A percentile compares a stretch with the other conserved stretches of the same genome.
These are phyloP conservation scores for Probosciger aterrimus DNA, from an alignment of 2,113 vertebrate genomes.

Conservation along the genomic window DNA sequence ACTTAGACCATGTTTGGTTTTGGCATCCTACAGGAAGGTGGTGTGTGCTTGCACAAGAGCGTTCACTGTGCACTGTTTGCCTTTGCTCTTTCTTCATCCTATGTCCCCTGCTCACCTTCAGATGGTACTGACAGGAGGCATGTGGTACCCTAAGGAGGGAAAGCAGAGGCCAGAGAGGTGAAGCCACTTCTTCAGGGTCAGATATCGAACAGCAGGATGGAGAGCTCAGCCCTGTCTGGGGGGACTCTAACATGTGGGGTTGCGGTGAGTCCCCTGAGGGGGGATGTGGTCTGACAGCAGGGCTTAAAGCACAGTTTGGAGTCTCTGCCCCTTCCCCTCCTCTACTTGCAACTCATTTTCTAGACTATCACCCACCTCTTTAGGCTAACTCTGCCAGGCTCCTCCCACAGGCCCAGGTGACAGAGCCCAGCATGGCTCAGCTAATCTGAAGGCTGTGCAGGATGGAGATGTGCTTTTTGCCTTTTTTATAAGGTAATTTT, in stretches of 20 bases:
- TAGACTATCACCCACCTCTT: no score
- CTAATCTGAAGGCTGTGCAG: neutral
- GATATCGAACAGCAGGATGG: neutral
- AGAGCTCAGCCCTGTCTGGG: neutral
- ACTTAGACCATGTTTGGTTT: neutral
- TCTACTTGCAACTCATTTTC: neutral
- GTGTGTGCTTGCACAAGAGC: neutral
- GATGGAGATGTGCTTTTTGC: neutral
- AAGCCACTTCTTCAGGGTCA: neutral
- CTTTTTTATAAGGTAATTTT: neutral
- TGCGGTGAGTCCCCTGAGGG: neutral
- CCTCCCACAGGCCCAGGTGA: neutral
- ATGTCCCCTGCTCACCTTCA: neutral
- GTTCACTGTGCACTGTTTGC: fast-evolving
- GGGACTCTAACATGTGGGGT: neutral
- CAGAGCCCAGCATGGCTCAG: neutral
- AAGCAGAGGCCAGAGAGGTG: neutral
- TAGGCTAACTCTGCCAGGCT: neutral
- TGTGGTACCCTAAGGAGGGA: neutral
- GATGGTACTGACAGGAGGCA: fast-evolving
- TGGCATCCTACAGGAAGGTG: neutral
- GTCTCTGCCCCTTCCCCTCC: neutral
- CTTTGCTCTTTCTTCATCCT: neutral
- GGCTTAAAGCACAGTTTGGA: neutral
- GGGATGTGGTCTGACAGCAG: neutral